Percentiles rank a stretch among this genome's conserved stretches.
Conservation (phyloP, 2,113 vertebrate genomes). For the Apus apus region DNA sequence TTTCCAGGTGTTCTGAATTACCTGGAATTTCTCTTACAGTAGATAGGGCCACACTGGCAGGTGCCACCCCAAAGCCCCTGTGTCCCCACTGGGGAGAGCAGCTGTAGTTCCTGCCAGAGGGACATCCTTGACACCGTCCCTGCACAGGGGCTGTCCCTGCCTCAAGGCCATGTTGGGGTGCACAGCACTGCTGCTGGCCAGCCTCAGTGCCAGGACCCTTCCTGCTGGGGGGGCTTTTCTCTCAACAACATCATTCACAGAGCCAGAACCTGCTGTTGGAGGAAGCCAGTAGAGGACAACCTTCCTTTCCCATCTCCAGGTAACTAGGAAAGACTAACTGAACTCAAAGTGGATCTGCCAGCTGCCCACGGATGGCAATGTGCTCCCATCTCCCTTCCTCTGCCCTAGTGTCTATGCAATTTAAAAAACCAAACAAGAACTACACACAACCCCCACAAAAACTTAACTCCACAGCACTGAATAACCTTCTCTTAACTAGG, state of each 20-base stretch:
- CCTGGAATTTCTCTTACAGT: not conserved
- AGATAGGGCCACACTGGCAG: not conserved
- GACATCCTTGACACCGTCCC: not conserved
- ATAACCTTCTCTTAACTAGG: conserved; percentile 56
- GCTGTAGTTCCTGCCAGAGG: too few species aligned
- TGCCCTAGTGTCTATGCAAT: not conserved
- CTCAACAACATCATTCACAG: not conserved
- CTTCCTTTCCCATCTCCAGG: not conserved
- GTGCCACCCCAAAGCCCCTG: not conserved
- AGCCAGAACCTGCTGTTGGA: not conserved
- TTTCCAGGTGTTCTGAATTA: not conserved
- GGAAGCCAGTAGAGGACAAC: not conserved
- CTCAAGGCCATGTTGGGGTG: rapidly evolving
- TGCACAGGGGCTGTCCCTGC: rapidly evolving
- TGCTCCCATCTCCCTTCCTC: not conserved
- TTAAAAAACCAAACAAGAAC: not conserved
- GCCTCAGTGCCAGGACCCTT: too few species aligned
- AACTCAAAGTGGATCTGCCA: not conserved
- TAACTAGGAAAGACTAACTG: not conserved
- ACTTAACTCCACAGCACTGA: conserved; percentile 19
- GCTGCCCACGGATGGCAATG: not conserved
- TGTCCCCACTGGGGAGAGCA: not conserved
- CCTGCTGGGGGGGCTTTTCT: too few species aligned
- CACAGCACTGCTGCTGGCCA: rapidly evolving
- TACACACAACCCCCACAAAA: not conserved